Evolutionary conservation across 2,888 invertebrate genomes (phyloP), one percentile per base, ranked within the genome.

Genomic region (Fragum whitleyi): DNA sequence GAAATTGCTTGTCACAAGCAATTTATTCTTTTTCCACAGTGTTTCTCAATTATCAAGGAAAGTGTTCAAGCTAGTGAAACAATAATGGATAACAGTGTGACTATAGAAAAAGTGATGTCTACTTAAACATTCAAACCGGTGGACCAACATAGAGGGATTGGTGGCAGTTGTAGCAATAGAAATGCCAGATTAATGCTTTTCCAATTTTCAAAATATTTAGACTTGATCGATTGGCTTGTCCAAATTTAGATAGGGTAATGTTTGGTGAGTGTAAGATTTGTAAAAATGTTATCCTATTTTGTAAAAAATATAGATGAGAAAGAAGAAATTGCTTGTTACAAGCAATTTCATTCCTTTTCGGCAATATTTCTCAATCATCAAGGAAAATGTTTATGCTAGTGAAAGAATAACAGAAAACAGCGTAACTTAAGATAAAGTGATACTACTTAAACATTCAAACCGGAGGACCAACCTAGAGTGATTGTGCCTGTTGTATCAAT

Each of bases 281-380:
- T 99, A 42, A 97, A 97, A 74, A 96, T 97, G 19, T 98, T 98
- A 94, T 99, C 99, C 0, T 95, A 98, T 84, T 95, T 99, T 59
- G 98, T 99, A 95, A 47, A 7, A 61, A 29, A 61, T 26, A 29
- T 29, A 9, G 29, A 29, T 23, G 61, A 19, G 29, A 29, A 61
- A 29, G 61, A 29, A 29, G 61, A 29, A 59, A 29, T 29, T 61
- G 29, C 61, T 61, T 19, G 32, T 61, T 29, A 61, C 11, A 5
- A 61, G 61, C 61, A 61, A 14, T 61, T 61, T 61, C n/a, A 29
- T 61, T 6, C 61, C 9, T 61, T 61, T 61, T 1, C 32, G 29
- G 26, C 29, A 29, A 28, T 61, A 9, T 29, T 61, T 61, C n/a
- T n/a, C n/a, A n/a, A n/a, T n/a, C n/a, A n/a, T n/a, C n/a, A n/a